Evolutionary conservation across 1,140 invertebrate species (phyloP).

Genomic region (Drosophila ananassae): DNA sequence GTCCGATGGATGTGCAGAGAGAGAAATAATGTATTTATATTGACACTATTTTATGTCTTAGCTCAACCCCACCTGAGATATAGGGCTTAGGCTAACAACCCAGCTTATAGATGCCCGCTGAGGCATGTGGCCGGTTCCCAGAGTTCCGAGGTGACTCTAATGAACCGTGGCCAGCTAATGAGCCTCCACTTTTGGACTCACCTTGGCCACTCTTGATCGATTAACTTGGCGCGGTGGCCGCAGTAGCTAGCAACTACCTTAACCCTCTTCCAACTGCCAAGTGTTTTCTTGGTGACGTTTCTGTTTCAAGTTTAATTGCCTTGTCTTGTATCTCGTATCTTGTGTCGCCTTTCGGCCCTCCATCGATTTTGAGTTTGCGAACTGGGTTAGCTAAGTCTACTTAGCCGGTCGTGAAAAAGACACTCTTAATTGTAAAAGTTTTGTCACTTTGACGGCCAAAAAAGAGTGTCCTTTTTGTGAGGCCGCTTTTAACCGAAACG

Average conservation of each 20-base stretch:
- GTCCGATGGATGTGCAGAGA: neutral
- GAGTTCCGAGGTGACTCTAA: slow-evolving; percentile 26
- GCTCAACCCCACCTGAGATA: neutral
- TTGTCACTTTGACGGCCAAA: slow-evolving; percentile 12
- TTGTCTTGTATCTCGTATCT: slow-evolving; percentile 47
- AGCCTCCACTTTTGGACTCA: slow-evolving; percentile 20
- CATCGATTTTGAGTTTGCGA: slow-evolving; percentile 60
- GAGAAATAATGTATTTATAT: neutral
- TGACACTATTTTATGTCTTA: neutral
- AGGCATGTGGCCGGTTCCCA: slow-evolving; percentile 39
- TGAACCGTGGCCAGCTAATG: slow-evolving; percentile 57
- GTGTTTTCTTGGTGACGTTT: slow-evolving; percentile 53
- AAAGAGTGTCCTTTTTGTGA: slow-evolving; percentile 16
- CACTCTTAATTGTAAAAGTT: slow-evolving; percentile 63
- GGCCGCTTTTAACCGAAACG: slow-evolving; percentile 12
- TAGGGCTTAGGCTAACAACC: too few relatives aligned
- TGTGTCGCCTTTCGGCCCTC: neutral
- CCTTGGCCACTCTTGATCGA: slow-evolving; percentile 60
- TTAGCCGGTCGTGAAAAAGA: neutral
- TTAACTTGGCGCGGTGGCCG: slow-evolving; percentile 44
- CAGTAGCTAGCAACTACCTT: slow-evolving; percentile 46
- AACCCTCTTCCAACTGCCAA: slow-evolving; percentile 61
- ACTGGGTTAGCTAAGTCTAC: slow-evolving; percentile 52
- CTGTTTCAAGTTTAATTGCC: slow-evolving; percentile 78
- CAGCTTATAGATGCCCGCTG: neutral